These are phyloP conservation scores for Sorex maritimensis DNA, from an alignment of 2,797 vertebrate species.

Conservation along the genomic window DNA sequence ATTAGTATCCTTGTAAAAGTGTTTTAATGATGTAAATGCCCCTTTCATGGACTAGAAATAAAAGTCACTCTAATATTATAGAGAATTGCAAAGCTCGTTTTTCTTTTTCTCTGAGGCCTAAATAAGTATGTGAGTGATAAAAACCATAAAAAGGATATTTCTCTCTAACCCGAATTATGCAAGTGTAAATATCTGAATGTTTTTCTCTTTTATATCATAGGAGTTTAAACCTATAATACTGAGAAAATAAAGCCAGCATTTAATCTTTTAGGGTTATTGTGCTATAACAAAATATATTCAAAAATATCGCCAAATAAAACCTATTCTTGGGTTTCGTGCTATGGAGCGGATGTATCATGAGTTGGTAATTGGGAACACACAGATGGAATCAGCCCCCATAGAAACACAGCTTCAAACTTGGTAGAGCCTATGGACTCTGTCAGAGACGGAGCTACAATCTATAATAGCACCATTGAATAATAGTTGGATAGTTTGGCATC, in stretches of 20 bases:
- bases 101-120: background rate
- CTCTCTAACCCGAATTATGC: background rate
- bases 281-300: constrained; percentile 16
- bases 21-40: constrained; percentile 35
- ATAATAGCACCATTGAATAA: background rate
- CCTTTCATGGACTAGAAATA: constrained; percentile 61
- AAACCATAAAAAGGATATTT: constrained; percentile 42
- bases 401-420: background rate
- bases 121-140: constrained; percentile 21
- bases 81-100: constrained; percentile 12
- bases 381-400: background rate
- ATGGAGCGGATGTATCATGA: background rate
- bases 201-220: background rate
- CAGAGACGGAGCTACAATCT: background rate
- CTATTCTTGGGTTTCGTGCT: constrained; percentile 26
- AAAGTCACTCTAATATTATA: background rate
- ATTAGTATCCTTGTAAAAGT: constrained; percentile 69
- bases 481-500: background rate
- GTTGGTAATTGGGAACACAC: background rate
- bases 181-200: background rate
- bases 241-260: constrained; percentile 53
- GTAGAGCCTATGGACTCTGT: background rate
- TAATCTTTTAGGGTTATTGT: constrained; percentile 47
- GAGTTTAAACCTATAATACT: constrained; percentile 8
- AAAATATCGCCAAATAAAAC: background rate